Base-by-base conservation (phyloP, 2,113 vertebrate genomes). In the Catharus minimus region DNA sequence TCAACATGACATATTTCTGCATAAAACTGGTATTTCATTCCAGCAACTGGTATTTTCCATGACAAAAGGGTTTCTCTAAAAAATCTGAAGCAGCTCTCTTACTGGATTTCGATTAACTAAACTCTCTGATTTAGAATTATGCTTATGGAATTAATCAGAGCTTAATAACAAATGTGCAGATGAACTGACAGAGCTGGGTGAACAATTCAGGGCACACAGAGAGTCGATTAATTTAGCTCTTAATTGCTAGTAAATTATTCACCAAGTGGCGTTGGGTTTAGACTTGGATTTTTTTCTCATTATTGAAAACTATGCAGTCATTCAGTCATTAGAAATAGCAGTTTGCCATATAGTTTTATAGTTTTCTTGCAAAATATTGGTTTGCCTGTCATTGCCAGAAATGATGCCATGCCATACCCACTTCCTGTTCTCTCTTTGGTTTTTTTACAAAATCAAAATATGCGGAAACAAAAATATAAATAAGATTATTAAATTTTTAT, bases 241-340 rank as follows among this genome's bases (percentile, higher is more conserved):
- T 76, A 90, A 73, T 73, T 90, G 43, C 60, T 58, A 62, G 32
- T 62, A 80, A 83, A 81, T 83, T 77, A 90, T 90, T 88, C 61
- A 64, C 38, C 60, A 86, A 62, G 9, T 69, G 50, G 5, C 74
- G 65, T 71, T 74, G 19, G 47, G 79, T 67, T 94, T 81, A 81
- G 18, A 52, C 5, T 36, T 43, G 5, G 6, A 5, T 53, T 0
- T 49, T 24, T 47, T 0, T 75, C 67, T 68, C 3, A 26, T 88
- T 77, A 50, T 32, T 81, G 30, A 73, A 41, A 80, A 33, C 11
- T 39, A 13, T 67, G 38, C 30, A 64, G 21, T 10, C 20, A 11
- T 62, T 83, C 41, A 58, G 9, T 47, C 30, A 39, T 62, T 69
- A 69, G 23, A 80, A 26, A 65, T 1, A 81, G 33, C 9, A 74